Evolutionary conservation across 2,888 invertebrate species (phyloP).

Genomic region (Tridacna gigas): DNA sequence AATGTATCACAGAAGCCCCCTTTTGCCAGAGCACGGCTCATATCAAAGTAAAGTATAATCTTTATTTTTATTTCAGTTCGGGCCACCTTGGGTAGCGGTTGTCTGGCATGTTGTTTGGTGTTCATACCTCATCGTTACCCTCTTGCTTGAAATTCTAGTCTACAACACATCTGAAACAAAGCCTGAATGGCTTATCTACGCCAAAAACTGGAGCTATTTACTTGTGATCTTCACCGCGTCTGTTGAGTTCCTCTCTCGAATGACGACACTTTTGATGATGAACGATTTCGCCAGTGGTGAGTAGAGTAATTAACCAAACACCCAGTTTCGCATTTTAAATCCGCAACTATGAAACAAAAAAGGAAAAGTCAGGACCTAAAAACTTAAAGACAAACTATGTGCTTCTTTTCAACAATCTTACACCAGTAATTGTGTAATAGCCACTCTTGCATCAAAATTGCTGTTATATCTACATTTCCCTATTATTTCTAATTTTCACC

Average conservation of each 20-base stretch:
- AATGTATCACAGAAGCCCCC: no score
- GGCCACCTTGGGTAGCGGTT: slow-evolving; percentile 22
- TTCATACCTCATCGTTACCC: slow-evolving; percentile 21
- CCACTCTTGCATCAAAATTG: no score
- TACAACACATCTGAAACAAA: slow-evolving; percentile 10
- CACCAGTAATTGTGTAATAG: no score
- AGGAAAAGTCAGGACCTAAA: no score
- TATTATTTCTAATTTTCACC: no score
- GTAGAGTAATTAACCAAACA: no score
- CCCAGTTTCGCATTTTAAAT: no score
- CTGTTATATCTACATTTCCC: no score
- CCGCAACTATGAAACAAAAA: no score
- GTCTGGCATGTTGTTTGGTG: slow-evolving; percentile 42
- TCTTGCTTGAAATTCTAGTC: slow-evolving; percentile 41
- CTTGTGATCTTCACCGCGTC: slow-evolving; percentile 15
- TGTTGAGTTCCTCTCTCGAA: slow-evolving; percentile 11
- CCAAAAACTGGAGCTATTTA: slow-evolving; percentile 39
- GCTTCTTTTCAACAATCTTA: no score
- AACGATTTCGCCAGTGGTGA: slow-evolving; percentile 19
- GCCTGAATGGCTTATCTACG: slow-evolving; percentile 33
- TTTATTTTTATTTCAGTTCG: slow-evolving; percentile 23
- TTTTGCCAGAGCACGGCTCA: background rate
- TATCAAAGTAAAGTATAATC: background rate
- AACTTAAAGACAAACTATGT: no score
- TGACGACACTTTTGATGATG: background rate